Evolutionary conservation across 2,888 invertebrate species (phyloP).

Genomic region (Cotesia congregata): DNA sequence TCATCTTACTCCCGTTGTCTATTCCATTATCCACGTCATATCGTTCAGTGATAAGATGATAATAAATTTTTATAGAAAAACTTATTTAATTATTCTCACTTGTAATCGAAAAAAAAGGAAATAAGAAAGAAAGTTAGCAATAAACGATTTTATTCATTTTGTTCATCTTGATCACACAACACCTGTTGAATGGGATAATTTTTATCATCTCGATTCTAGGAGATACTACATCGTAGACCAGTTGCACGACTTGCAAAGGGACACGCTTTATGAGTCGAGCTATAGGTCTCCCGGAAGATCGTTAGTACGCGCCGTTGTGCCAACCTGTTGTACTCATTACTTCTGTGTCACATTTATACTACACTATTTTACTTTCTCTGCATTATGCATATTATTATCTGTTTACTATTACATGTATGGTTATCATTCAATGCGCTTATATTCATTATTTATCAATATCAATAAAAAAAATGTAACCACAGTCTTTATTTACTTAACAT

Average conservation of each 20-base stretch:
- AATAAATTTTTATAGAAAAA: slow-evolving; percentile 7
- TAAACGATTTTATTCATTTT: slow-evolving; percentile 10
- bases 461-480: neutral
- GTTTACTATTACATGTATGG: neutral
- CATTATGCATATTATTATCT: neutral
- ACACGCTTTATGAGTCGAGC: slow-evolving; percentile 34
- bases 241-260: slow-evolving; percentile 36
- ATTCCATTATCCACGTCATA: neutral
- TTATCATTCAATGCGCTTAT: neutral
- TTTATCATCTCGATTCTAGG: slow-evolving; percentile 31
- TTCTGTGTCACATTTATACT: slow-evolving; percentile 15
- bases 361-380: slow-evolving; percentile 12
- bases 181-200: slow-evolving; percentile 41
- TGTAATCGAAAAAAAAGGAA: slow-evolving; percentile 2
- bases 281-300: slow-evolving; percentile 32
- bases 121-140: neutral
- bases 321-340: slow-evolving; percentile 39
- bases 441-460: neutral
- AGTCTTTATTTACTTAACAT: too few species aligned
- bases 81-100: slow-evolving; percentile 19
- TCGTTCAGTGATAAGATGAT: neutral
- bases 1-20: neutral
- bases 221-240: slow-evolving; percentile 35
- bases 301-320: slow-evolving; percentile 39
- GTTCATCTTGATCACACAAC: slow-evolving; percentile 22